phyloP scores from a whole-genome alignment of 2,797 vertebrate genomes.

The Huso huso region DNA sequence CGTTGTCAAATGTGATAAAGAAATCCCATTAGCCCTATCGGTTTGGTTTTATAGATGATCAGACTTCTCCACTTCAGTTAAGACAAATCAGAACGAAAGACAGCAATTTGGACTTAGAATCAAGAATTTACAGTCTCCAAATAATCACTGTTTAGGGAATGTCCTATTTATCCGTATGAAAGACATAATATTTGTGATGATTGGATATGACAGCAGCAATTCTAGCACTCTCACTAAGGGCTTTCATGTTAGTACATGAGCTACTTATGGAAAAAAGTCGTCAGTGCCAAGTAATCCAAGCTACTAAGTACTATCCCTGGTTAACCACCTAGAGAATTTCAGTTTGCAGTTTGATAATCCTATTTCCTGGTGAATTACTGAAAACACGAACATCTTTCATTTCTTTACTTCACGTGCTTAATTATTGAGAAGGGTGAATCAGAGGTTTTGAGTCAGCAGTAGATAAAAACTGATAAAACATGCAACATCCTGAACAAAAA shows the following conservation, averaged over 20 bases:
- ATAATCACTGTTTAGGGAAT: constrained; percentile 24
- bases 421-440: constrained; percentile 4
- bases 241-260: constrained; percentile 26
- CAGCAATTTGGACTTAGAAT: constrained; percentile 3
- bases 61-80: constrained; percentile 44
- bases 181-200: constrained; percentile 15
- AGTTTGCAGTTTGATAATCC: constrained; percentile 34
- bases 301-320: constrained; percentile 34
- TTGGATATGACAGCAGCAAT: constrained; percentile 18
- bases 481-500: background rate
- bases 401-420: background rate
- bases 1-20: constrained; percentile 55
- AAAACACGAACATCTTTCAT: constrained; percentile 11
- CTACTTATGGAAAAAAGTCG: constrained; percentile 34
- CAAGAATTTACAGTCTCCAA: background rate
- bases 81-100: constrained; percentile 42
- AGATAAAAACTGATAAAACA: background rate
- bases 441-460: background rate
- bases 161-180: constrained; percentile 18
- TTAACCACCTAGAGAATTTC: constrained; percentile 28
- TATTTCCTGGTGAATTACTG: constrained; percentile 23
- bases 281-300: constrained; percentile 39
- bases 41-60: constrained; percentile 40
- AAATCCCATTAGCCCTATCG: constrained; percentile 52
- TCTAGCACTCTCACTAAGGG: constrained; percentile 21